Evolutionary conservation across 2,888 invertebrate genomes (phyloP).

Genomic region (Junonia oenone): DNA sequence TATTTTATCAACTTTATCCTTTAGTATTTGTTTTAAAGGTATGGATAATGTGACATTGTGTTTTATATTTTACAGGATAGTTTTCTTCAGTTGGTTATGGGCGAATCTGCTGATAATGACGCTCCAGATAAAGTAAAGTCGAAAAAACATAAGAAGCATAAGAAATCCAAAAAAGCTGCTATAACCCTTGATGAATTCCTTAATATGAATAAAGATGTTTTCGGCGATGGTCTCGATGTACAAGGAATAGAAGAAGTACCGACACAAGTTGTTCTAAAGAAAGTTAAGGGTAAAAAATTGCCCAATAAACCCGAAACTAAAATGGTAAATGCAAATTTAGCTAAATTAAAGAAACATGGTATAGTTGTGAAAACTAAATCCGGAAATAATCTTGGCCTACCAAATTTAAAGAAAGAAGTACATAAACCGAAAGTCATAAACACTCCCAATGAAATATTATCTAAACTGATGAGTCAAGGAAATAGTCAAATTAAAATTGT

Average conservation of each 20-base stretch:
- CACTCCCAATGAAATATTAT: conserved; percentile 52
- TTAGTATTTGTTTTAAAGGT: neutral
- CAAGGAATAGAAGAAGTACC: conserved; percentile 73
- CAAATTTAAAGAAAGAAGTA: conserved; percentile 16
- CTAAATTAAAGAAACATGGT: conserved; percentile 64
- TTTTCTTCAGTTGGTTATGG: conserved; percentile 60
- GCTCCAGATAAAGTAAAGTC: conserved; percentile 40
- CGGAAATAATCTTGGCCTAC: conserved; percentile 23
- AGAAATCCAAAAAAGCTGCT: conserved; percentile 65
- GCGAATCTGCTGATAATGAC: conserved; percentile 42
- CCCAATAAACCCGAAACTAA: conserved; percentile 34
- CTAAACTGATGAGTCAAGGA: conserved; percentile 60
- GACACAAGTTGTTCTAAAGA: conserved; percentile 56
- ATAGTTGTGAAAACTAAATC: conserved; percentile 60
- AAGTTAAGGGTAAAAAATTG: conserved; percentile 49
- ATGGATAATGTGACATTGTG: neutral
- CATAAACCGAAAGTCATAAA: conserved; percentile 14
- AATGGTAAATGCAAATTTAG: conserved; percentile 47
- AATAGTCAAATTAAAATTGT: conserved; percentile 67
- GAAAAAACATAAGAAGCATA: conserved; percentile 70
- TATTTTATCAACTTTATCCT: too few species aligned
- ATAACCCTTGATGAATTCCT: conserved; percentile 72
- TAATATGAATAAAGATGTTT: conserved; percentile 73
- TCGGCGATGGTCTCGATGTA: conserved; percentile 67
- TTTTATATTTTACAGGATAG: conserved; percentile 50